Conservation (phyloP, 2,888 invertebrate genomes). For the Phyto melanocephala region DNA sequence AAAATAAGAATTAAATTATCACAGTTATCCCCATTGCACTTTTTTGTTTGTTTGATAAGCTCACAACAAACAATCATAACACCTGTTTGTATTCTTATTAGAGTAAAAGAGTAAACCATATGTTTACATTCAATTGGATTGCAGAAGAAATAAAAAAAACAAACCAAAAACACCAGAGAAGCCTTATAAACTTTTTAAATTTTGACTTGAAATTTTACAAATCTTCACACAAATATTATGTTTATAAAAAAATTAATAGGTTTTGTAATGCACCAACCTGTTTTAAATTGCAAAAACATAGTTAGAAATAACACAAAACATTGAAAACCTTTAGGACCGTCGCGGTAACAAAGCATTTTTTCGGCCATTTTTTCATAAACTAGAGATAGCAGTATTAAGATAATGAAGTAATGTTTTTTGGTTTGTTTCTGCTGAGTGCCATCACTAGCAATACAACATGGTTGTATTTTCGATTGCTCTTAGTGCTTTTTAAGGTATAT, state of each 20-base stretch:
- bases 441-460: not conserved
- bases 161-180: constrained; percentile 52
- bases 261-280: constrained; percentile 67
- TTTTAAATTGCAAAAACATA: constrained; percentile 69
- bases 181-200: constrained; percentile 45
- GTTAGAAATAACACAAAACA: constrained; percentile 69
- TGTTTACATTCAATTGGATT: constrained; percentile 39
- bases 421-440: not conserved
- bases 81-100: constrained; percentile 60
- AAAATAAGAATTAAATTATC: too few species aligned
- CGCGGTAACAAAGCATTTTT: constrained; percentile 69
- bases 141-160: constrained; percentile 20
- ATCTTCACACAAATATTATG: constrained; percentile 39
- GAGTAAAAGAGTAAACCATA: constrained; percentile 44
- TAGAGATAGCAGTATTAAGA: constrained; percentile 41
- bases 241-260: not conserved
- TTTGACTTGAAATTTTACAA: constrained; percentile 13
- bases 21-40: constrained; percentile 55
- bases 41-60: constrained; percentile 67
- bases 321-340: constrained; percentile 70
- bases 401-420: not conserved
- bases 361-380: constrained; percentile 70
- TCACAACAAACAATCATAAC: constrained; percentile 67
- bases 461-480: constrained; percentile 3
- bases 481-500: not conserved